A percentile compares a stretch with the other conserved stretches of the same genome.
phyloP scores from a whole-genome alignment of 2,888 invertebrate genomes.

The Drosophila acutilabella region DNA sequence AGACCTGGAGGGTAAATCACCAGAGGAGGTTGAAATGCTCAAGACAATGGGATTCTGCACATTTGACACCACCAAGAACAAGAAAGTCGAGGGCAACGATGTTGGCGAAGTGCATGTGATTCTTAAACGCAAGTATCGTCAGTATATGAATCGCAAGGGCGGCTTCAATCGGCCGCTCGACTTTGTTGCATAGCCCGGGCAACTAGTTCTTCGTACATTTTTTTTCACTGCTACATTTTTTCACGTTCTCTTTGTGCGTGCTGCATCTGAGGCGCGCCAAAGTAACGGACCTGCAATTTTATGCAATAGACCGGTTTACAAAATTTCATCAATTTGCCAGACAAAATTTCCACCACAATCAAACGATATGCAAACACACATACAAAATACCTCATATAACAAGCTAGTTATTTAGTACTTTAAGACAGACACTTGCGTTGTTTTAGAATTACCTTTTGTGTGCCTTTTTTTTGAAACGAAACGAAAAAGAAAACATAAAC shows the following conservation, averaged over 20 bases:
- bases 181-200: constrained; percentile 91
- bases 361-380: constrained; percentile 40
- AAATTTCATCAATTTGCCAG: constrained; percentile 78
- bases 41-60: constrained; percentile 98
- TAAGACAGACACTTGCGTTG: constrained; percentile 63
- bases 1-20: constrained; percentile 95
- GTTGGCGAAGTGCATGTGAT: constrained; percentile 98
- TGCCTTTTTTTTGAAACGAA: constrained; percentile 5
- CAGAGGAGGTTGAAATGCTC: constrained; percentile 97
- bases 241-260: constrained; percentile 52
- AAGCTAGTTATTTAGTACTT: constrained; percentile 74
- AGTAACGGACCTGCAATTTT: constrained; percentile 84
- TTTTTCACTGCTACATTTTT: constrained; percentile 66
- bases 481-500: constrained; percentile 5
- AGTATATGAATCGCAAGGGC: constrained; percentile 99
- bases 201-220: constrained; percentile 39
- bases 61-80: constrained; percentile 98
- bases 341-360: constrained; percentile 83
- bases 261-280: constrained; percentile 27
- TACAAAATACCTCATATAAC: constrained; percentile 64
- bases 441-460: constrained; percentile 69
- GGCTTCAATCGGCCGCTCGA: constrained; percentile 99
- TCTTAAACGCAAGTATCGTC: constrained; percentile 97
- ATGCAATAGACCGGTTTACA: constrained; percentile 85
- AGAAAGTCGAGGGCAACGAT: constrained; percentile 97